These are phyloP conservation scores for Monochamus saltuarius DNA, from an alignment of 1,140 invertebrate genomes.

Conservation along the genomic window DNA sequence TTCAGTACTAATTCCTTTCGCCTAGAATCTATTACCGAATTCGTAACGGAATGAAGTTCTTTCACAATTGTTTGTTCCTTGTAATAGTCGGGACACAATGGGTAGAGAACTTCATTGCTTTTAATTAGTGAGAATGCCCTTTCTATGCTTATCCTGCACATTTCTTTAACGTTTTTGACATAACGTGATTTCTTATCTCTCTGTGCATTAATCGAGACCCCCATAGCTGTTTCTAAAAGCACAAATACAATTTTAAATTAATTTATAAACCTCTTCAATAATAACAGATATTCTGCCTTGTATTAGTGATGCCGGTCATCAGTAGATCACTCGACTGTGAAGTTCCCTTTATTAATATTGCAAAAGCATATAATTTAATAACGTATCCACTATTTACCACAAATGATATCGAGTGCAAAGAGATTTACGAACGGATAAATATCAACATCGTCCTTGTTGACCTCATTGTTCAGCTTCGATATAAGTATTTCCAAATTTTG, in stretches of 20 bases:
- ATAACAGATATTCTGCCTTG: too few species aligned
- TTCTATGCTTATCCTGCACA: slow-evolving; percentile 49
- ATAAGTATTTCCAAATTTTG: slow-evolving; percentile 64
- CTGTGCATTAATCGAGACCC: slow-evolving; percentile 67
- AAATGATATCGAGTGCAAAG: slow-evolving; percentile 73
- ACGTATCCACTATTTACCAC: slow-evolving; percentile 64
- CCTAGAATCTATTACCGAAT: slow-evolving; percentile 44
- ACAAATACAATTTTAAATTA: background rate
- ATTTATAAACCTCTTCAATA: too few species aligned
- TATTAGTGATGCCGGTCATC: too few species aligned
- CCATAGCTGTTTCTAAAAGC: slow-evolving; percentile 67
- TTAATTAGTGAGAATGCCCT: slow-evolving; percentile 51
- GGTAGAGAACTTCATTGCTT: slow-evolving; percentile 32
- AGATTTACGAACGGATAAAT: slow-evolving; percentile 65
- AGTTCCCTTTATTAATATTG: too few species aligned
- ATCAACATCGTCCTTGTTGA: slow-evolving; percentile 55
- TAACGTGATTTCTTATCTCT: slow-evolving; percentile 69
- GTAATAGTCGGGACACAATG: slow-evolving; percentile 29
- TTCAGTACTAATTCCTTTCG: slow-evolving; percentile 38
- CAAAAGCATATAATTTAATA: too few species aligned
- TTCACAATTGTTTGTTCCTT: slow-evolving; percentile 57
- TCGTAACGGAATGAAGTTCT: slow-evolving; percentile 50
- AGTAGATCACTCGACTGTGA: too few species aligned
- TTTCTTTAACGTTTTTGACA: slow-evolving; percentile 68
- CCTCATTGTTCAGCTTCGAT: slow-evolving; percentile 56